phyloP scores from a whole-genome alignment of 2,888 invertebrate genomes.

The Theodoxus fluviatilis region DNA sequence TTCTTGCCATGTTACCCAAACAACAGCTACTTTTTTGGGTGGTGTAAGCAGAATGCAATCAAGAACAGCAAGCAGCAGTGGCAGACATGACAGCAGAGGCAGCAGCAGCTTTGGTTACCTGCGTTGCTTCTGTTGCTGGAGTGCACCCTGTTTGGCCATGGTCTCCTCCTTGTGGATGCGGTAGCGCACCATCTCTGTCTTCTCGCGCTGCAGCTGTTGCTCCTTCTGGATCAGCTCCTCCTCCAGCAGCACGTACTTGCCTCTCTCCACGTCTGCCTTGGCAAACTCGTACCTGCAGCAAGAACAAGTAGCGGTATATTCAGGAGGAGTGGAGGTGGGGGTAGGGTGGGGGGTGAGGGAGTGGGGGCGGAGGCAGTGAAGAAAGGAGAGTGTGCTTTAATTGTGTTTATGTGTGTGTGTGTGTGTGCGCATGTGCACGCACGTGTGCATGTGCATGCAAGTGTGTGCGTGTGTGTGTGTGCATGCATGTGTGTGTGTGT shows the following conservation, averaged over 20 bases:
- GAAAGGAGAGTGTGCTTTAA: neutral
- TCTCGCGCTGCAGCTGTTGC: constrained; percentile 49
- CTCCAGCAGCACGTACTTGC: constrained; percentile 58
- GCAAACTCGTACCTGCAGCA: constrained; percentile 57
- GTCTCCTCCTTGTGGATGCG: constrained; percentile 55
- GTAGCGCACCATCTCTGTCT: constrained; percentile 48
- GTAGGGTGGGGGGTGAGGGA: no score
- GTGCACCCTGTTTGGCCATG: constrained; percentile 45
- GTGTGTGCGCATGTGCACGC: no score
- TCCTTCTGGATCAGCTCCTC: constrained; percentile 59
- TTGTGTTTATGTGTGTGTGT: neutral
- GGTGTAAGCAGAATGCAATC: no score
- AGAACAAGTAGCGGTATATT: no score
- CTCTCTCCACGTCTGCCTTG: constrained; percentile 59
- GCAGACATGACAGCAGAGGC: no score
- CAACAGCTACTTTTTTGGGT: no score
- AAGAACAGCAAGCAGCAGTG: no score
- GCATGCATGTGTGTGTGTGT: neutral
- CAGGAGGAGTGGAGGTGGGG: no score
- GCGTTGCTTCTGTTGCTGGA: constrained; percentile 35
- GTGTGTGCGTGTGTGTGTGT: constrained; percentile 8
- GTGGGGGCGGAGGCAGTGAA: no score
- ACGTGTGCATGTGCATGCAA: neutral
- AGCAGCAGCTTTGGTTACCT: no score
- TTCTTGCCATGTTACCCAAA: no score